phyloP scores from a whole-genome alignment of 1,140 invertebrate genomes.

The Diachasma alloeum region DNA sequence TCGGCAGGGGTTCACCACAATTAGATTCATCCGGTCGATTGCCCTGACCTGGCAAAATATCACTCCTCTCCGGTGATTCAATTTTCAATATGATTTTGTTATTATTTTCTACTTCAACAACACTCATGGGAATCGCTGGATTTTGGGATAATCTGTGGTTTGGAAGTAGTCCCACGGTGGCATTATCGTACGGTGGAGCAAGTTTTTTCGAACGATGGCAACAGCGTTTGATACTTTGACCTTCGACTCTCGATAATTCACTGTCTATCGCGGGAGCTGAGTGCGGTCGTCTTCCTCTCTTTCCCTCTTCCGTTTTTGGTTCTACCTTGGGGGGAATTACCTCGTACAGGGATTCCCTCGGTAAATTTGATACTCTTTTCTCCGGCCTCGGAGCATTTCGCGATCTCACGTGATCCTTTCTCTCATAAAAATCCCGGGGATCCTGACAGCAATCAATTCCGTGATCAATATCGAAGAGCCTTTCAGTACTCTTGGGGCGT shows the following conservation, averaged over 20 bases:
- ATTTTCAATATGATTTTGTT: slow-evolving; percentile 58
- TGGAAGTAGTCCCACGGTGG: slow-evolving; percentile 30
- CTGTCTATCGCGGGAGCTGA: slow-evolving; percentile 57
- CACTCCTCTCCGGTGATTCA: slow-evolving; percentile 43
- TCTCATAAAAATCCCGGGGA: slow-evolving; percentile 21
- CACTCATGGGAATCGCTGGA: slow-evolving; percentile 37
- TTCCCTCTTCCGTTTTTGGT: slow-evolving; percentile 41
- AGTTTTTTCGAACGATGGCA: slow-evolving; percentile 43
- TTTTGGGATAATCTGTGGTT: slow-evolving; percentile 38
- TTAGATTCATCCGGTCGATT: slow-evolving; percentile 26
- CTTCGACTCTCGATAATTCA: slow-evolving; percentile 17
- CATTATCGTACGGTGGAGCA: slow-evolving; percentile 59
- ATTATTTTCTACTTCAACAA: slow-evolving; percentile 58
- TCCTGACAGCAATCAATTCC: slow-evolving; percentile 46
- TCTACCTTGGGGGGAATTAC: slow-evolving; percentile 52
- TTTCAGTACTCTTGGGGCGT: slow-evolving; percentile 56
- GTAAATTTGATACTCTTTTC: slow-evolving; percentile 25
- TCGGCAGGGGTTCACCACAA: slow-evolving; percentile 34
- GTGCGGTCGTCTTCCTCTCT: slow-evolving; percentile 51
- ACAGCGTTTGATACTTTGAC: slow-evolving; percentile 1
- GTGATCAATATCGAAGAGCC: slow-evolving; percentile 48
- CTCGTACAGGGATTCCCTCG: slow-evolving; percentile 54
- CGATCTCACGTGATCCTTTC: slow-evolving; percentile 21
- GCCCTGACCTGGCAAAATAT: slow-evolving; percentile 34
- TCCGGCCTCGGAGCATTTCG: neutral